Base-by-base conservation (phyloP, 35 echinoderm and acorn worm genomes). In the Lytechinus pictus region DNA sequence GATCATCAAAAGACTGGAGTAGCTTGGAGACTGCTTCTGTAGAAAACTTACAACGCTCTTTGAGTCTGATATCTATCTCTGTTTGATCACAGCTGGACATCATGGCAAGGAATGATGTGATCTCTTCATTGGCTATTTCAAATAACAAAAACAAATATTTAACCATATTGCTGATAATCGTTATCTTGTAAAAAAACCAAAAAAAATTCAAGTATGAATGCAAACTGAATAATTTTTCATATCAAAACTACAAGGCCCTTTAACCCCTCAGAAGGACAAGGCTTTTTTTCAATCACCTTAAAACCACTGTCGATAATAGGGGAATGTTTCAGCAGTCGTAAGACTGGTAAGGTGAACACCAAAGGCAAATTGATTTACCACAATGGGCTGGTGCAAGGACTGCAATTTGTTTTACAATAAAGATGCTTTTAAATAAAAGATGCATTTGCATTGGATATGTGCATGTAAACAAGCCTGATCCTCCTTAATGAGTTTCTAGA, bases 1-100 rank as follows among this genome's bases (percentile, higher is more conserved):
- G 55, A 61, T 95, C 95, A 28, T 95, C 79, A 96, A 99, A 97
- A 14, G 95, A 94, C 24, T 96, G 86, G 27, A 93, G 86, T 9
- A 99, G 95, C 52, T 89, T 95, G n/a, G 89, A 86, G 1, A 99
- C 96, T 4, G 96, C 97, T 86, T 99, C 96, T 86, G 97, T 97
- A 86, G 98, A 99, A 61, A 99, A 97, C 52, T 88, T 92, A 55
- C 94, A 96, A 14, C 98, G 94, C 58, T 97, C 96, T 24, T 95
- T 54, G 28, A 99, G 54, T 60, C 95, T 86, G 86, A 95, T 93
- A 27, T 99, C 96, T n/a, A 97, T 99, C 94, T 99, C 98, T 79
- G 89, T 95, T 55, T 97, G 95, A 94, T 99, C 98, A 89, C 97
- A 97, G 94, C 95, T 99, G 14, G 96, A 89, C 21, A 99, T 95